These are phyloP conservation scores for Bembecia ichneumoniformis DNA, from an alignment of 2,888 invertebrate species.

Conservation along the genomic window DNA sequence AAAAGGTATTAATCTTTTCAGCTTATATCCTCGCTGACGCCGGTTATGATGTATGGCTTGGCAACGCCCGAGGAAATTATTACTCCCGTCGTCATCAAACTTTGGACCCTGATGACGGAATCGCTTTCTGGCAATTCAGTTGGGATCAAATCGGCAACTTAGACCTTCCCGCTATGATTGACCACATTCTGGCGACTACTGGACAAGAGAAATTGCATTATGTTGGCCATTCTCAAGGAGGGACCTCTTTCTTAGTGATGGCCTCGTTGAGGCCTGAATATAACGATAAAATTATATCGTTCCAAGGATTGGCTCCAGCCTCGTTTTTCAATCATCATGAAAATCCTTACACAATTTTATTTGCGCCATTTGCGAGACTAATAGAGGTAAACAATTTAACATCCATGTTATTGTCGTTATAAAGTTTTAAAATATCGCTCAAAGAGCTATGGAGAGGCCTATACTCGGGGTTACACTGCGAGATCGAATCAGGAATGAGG, in stretches of 20 bases:
- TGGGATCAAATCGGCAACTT: constrained; percentile 46
- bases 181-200: constrained; percentile 27
- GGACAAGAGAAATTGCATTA: constrained; percentile 37
- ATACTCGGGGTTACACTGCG: too few species aligned
- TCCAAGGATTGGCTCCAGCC: constrained; percentile 53
- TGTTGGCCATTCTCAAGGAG: constrained; percentile 52
- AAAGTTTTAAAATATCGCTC: too few species aligned
- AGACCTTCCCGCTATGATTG: constrained; percentile 36
- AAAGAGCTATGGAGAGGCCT: too few species aligned
- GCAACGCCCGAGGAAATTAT: constrained; percentile 81
- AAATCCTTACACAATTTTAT: constrained; percentile 14
- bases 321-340: constrained; percentile 33
- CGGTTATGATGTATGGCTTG: constrained; percentile 84
- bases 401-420: not conserved
- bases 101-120: constrained; percentile 26
- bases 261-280: constrained; percentile 45
- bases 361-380: constrained; percentile 24
- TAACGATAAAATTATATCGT: constrained; percentile 37
- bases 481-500: too few species aligned
- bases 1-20: constrained; percentile 9
- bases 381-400: constrained; percentile 28
- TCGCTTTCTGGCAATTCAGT: constrained; percentile 42
- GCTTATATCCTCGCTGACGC: constrained; percentile 69
- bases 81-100: constrained; percentile 57
- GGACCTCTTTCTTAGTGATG: constrained; percentile 43